phyloP scores from a whole-genome alignment of 2,888 invertebrate species.

The Drosophila anomalata region DNA sequence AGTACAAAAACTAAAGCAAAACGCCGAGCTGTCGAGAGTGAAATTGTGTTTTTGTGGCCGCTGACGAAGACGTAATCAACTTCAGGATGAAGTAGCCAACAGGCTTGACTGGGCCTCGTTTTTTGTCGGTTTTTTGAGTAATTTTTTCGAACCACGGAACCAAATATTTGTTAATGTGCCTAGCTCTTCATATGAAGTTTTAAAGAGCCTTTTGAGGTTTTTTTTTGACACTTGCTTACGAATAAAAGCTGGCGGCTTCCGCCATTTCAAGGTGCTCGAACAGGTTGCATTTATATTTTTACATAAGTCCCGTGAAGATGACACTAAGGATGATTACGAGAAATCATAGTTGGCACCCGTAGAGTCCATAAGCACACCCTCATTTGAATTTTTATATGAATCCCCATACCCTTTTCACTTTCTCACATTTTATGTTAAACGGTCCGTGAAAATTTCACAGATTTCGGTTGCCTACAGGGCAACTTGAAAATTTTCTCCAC shows the following conservation, averaged over 20 bases:
- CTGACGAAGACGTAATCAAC: conserved; percentile 77
- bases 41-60: conserved; percentile 56
- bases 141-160: conserved; percentile 49
- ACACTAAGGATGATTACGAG: background rate
- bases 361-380: background rate
- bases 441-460: conserved; percentile 26
- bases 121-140: conserved; percentile 24
- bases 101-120: conserved; percentile 71
- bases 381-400: conserved; percentile 17
- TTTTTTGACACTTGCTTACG: conserved; percentile 27
- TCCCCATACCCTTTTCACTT: conserved; percentile 58
- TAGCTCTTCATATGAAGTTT: conserved; percentile 59
- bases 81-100: conserved; percentile 77
- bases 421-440: conserved; percentile 58
- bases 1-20: conserved; percentile 22
- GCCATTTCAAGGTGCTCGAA: conserved; percentile 29
- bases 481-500: conserved; percentile 16
- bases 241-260: conserved; percentile 30
- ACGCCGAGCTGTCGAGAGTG: conserved; percentile 64
- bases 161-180: conserved; percentile 55
- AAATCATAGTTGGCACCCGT: background rate
- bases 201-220: conserved; percentile 39
- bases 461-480: background rate
- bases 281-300: conserved; percentile 18
- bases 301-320: conserved; percentile 20